A percentile compares a stretch with the other conserved stretches of the same genome.
phyloP scores from a whole-genome alignment of 2,888 invertebrate genomes.

The Drosophila mercatorum region DNA sequence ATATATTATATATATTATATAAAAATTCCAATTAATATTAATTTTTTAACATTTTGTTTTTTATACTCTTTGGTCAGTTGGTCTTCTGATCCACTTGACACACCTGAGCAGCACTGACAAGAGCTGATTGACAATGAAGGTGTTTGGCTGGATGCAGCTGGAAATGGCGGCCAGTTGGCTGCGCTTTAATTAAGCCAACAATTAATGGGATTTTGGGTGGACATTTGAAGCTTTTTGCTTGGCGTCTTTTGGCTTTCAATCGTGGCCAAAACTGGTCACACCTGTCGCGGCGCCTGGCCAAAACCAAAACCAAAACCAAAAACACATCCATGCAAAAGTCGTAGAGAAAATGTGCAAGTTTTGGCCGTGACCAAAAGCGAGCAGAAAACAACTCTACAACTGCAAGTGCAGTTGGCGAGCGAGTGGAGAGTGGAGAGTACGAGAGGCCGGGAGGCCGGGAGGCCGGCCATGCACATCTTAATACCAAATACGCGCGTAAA shows the following conservation, averaged over 20 bases:
- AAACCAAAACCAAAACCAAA: conserved; percentile 43
- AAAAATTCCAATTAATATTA: too few species aligned
- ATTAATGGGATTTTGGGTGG: conserved; percentile 46
- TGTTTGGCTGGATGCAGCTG: not conserved
- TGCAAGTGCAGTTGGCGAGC: conserved; percentile 7
- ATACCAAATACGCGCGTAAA: conserved; percentile 57
- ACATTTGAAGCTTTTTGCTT: conserved; percentile 12
- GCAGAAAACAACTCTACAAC: conserved; percentile 15
- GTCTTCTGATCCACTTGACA: not conserved
- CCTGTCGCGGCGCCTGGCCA: conserved; percentile 33
- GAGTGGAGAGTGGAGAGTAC: not conserved
- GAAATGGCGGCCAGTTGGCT: conserved; percentile 4
- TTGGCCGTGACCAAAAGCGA: conserved; percentile 36
- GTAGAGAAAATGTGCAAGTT: conserved; percentile 66
- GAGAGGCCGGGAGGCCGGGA: not conserved
- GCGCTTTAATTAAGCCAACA: conserved; percentile 60
- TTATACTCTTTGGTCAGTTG: too few species aligned
- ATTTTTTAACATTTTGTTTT: too few species aligned
- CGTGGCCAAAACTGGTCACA: conserved; percentile 48
- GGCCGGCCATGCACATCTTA: conserved; percentile 37
- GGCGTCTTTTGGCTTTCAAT: not conserved
- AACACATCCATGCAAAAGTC: conserved; percentile 30
- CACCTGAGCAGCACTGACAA: too few species aligned
- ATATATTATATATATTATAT: too few species aligned
- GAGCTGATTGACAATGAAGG: not conserved